A percentile compares a stretch with the other conserved stretches of the same genome.
phyloP scores from a whole-genome alignment of 2,888 invertebrate species.

The Acleris holmiana region DNA sequence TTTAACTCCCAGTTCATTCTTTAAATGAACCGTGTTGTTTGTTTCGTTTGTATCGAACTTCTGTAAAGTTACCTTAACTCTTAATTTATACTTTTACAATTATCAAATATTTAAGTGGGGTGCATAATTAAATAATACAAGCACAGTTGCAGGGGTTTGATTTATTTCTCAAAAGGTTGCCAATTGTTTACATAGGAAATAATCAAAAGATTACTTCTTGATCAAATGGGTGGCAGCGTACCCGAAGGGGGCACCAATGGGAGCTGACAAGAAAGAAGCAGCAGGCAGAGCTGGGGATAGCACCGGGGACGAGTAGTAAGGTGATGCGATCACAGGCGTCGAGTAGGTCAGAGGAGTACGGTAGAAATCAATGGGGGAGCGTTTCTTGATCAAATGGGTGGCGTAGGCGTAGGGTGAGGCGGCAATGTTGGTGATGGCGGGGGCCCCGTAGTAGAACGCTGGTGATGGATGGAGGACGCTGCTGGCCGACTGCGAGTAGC shows the following conservation, averaged over 20 bases:
- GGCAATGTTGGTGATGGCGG: conserved; percentile 27
- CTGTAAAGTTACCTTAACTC: too few relatives aligned
- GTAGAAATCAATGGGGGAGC: conserved; percentile 47
- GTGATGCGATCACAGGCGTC: conserved; percentile 53
- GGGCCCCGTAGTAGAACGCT: conserved; percentile 48
- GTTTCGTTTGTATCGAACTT: too few relatives aligned
- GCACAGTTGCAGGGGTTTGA: too few relatives aligned
- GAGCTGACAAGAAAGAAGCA: too few relatives aligned
- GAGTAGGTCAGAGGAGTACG: conserved; percentile 54
- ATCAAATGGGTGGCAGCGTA: conserved; percentile 52
- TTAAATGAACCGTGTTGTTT: too few relatives aligned
- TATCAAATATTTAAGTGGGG: too few relatives aligned
- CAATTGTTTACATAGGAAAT: too few relatives aligned
- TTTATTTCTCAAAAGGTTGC: too few relatives aligned
- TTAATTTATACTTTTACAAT: too few relatives aligned
- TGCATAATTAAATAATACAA: too few relatives aligned
- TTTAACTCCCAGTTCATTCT: too few relatives aligned
- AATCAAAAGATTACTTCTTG: conserved; percentile 49
- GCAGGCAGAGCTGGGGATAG: conserved; percentile 39
- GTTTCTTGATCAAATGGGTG: conserved; percentile 47
- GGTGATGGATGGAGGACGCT: conserved; percentile 75
- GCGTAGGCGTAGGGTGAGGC: conserved; percentile 39
- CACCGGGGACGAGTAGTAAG: conserved; percentile 47
- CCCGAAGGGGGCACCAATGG: too few relatives aligned
- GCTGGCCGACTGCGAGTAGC: conserved; percentile 68